These are phyloP conservation scores for Bradysia coprophila DNA, from an alignment of 1,140 invertebrate genomes.

Conservation along the genomic window DNA sequence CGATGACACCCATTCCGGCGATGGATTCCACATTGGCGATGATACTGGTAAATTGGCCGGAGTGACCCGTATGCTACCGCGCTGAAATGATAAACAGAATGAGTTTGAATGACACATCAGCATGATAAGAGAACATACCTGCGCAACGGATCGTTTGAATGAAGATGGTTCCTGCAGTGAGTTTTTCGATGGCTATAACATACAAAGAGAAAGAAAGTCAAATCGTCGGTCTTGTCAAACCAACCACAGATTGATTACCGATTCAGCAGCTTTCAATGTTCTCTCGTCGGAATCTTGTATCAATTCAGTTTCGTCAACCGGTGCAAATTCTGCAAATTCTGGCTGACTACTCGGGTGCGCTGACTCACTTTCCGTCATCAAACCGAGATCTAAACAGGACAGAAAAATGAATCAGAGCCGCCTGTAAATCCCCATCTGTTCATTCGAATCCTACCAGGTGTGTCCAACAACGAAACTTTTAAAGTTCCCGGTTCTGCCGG, in stretches of 20 bases:
- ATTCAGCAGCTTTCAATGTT: background rate
- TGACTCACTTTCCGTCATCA: slow-evolving; percentile 88
- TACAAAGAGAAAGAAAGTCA: too few species aligned
- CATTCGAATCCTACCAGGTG: slow-evolving; percentile 59
- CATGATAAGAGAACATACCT: slow-evolving; percentile 8
- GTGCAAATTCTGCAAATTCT: background rate
- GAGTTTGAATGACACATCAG: background rate
- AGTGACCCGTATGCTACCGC: slow-evolving; percentile 20
- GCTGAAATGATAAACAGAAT: slow-evolving; percentile 3
- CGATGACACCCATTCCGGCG: slow-evolving; percentile 83
- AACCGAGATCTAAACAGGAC: slow-evolving; percentile 65
- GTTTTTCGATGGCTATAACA: too few species aligned
- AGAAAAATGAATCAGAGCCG: too few species aligned
- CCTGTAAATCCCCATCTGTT: too few species aligned
- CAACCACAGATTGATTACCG: too few species aligned
- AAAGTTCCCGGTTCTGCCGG: slow-evolving; percentile 81
- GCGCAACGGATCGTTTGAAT: slow-evolving; percentile 18
- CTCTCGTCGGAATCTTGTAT: background rate
- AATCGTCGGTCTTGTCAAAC: too few species aligned
- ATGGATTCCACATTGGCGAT: slow-evolving; percentile 53
- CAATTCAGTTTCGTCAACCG: background rate
- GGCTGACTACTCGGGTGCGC: slow-evolving; percentile 49
- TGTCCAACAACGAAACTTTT: slow-evolving; percentile 76
- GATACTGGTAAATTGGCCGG: slow-evolving; percentile 6
- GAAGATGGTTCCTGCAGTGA: too few species aligned